Percentiles rank a stretch among this genome's conserved stretches.
phyloP scores from a whole-genome alignment of 2,797 vertebrate species.

The Sphenodon punctatus region DNA sequence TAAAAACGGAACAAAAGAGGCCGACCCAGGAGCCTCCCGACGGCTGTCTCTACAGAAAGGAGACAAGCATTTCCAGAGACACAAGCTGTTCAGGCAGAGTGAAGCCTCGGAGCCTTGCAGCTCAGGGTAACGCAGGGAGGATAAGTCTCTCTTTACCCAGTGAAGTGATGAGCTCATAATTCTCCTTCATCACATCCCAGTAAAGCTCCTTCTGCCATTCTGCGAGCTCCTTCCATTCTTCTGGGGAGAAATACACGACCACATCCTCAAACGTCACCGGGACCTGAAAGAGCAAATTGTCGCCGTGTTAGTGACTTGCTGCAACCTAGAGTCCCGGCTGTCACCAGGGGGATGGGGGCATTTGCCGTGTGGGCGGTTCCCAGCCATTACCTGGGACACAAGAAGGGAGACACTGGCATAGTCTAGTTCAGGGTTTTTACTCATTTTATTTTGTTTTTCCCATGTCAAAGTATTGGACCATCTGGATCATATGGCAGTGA shows the following conservation, averaged over 20 bases:
- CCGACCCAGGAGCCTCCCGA: not conserved
- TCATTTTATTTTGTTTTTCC: too few relatives aligned
- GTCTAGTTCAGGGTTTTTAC: too few relatives aligned
- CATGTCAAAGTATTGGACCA: too few relatives aligned
- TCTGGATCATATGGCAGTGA: not conserved
- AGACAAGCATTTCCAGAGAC: not conserved
- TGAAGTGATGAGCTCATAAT: slow-evolving; percentile 44
- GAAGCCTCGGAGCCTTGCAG: accelerated
- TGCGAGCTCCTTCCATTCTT: slow-evolving; percentile 59
- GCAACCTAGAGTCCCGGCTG: not conserved
- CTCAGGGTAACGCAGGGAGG: too few relatives aligned
- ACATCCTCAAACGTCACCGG: slow-evolving; percentile 61
- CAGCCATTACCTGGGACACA: too few relatives aligned
- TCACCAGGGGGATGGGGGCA: too few relatives aligned
- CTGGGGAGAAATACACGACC: slow-evolving; percentile 58
- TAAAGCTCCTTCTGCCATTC: slow-evolving; percentile 55
- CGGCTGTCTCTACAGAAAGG: not conserved
- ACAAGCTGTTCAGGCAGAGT: not conserved
- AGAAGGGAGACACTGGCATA: too few relatives aligned
- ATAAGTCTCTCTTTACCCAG: slow-evolving; percentile 51
- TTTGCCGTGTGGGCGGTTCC: too few relatives aligned
- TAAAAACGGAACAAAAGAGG: not conserved
- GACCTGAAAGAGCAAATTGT: not conserved
- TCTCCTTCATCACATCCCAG: too few relatives aligned
- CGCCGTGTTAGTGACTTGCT: not conserved